Evolutionary conservation across 2,888 invertebrate species (phyloP).

Genomic region (Clanis bilineata): DNA sequence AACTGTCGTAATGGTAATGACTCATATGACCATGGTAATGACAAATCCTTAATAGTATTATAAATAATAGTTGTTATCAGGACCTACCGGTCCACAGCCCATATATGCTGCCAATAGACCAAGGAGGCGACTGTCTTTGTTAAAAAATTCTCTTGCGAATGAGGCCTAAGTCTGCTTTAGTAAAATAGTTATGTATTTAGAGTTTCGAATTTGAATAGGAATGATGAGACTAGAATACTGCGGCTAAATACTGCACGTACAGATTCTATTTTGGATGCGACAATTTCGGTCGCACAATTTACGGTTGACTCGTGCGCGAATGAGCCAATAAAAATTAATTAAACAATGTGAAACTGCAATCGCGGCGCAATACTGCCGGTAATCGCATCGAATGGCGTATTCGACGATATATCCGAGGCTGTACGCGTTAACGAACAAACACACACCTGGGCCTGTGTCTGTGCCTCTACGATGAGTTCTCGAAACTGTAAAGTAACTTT

Average conservation of each 20-base stretch:
- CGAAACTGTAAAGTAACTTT: too few relatives aligned
- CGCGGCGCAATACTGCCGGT: slow-evolving; percentile 17
- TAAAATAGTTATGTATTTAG: too few relatives aligned
- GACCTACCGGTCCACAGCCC: too few relatives aligned
- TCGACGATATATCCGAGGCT: slow-evolving; percentile 44
- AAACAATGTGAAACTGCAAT: slow-evolving; percentile 6
- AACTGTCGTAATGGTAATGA: too few relatives aligned
- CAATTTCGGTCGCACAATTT: not conserved
- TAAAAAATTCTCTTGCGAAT: too few relatives aligned
- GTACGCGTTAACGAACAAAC: slow-evolving; percentile 40
- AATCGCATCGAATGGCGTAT: slow-evolving; percentile 41
- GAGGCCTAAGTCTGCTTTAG: too few relatives aligned
- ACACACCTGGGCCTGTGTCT: slow-evolving; percentile 40
- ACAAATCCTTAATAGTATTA: too few relatives aligned
- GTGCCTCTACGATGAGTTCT: slow-evolving; percentile 27
- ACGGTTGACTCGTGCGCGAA: not conserved
- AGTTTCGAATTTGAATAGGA: not conserved
- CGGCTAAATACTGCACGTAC: not conserved
- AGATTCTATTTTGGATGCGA: not conserved
- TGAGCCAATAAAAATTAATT: slow-evolving; percentile 13
- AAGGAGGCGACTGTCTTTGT: too few relatives aligned
- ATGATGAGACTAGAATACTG: not conserved
- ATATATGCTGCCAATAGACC: too few relatives aligned
- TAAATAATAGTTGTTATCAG: too few relatives aligned
- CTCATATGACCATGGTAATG: too few relatives aligned